Evolutionary conservation across 1,140 invertebrate genomes (phyloP).

Genomic region (Anthonomus grandis): DNA sequence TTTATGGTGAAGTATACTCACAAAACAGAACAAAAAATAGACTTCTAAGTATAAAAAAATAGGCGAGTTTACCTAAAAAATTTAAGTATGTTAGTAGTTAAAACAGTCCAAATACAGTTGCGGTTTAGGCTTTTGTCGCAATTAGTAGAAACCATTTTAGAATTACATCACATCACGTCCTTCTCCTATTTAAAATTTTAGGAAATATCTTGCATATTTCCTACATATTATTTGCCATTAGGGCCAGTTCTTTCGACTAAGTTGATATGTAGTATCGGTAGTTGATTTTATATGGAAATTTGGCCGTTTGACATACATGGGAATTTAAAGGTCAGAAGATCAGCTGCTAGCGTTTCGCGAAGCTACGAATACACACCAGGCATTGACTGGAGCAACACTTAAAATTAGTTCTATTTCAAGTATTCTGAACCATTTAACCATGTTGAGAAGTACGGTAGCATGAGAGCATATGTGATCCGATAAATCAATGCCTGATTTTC

Average conservation of each 20-base stretch:
- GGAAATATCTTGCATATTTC: not conserved
- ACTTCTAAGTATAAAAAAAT: too few relatives aligned
- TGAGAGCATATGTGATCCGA: conserved; percentile 47
- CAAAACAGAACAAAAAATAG: too few relatives aligned
- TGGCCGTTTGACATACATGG: not conserved
- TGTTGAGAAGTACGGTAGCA: conserved; percentile 40
- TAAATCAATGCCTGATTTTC: conserved; percentile 46
- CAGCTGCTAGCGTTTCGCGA: not conserved
- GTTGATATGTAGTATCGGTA: too few relatives aligned
- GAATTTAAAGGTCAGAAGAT: not conserved
- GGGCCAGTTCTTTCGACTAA: not conserved
- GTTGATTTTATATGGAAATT: too few relatives aligned
- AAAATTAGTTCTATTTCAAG: conserved; percentile 40
- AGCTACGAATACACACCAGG: conserved; percentile 8
- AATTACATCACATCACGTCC: not conserved
- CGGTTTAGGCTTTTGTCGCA: conserved; percentile 11
- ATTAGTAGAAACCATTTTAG: conserved; percentile 9
- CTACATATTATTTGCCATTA: not conserved
- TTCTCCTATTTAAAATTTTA: not conserved
- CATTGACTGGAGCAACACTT: conserved; percentile 12
- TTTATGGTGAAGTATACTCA: too few relatives aligned
- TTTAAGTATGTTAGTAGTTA: too few relatives aligned
- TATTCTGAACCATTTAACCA: conserved; percentile 47
- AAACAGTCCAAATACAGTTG: conserved; percentile 15
- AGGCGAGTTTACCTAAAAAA: too few relatives aligned